phyloP scores from a whole-genome alignment of 92 coral and sea anemone species.

The Parazoanthus darwini region DNA sequence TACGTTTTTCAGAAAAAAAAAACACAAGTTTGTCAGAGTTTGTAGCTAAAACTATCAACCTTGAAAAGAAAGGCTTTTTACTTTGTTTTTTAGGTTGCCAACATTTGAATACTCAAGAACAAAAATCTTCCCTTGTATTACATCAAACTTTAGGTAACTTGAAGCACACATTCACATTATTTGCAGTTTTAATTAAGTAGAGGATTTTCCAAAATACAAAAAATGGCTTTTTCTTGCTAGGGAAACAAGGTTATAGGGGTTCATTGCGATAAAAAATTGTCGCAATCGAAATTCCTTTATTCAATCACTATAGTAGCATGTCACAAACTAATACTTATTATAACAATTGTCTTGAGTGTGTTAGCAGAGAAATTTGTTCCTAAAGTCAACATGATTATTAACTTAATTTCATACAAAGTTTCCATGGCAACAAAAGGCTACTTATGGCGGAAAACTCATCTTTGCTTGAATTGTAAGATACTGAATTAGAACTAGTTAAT shows the following conservation, averaged over 20 bases:
- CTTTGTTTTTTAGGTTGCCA: constrained; percentile 6
- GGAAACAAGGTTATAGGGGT: background rate
- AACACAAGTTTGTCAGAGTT: background rate
- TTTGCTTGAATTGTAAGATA: background rate
- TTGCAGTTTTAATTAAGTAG: background rate
- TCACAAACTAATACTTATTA: background rate
- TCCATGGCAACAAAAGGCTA: background rate
- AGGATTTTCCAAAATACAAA: constrained; percentile 2
- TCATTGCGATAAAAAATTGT: background rate
- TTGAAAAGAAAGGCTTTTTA: constrained; percentile 1
- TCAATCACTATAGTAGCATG: background rate
- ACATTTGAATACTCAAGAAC: background rate
- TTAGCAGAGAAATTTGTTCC: background rate
- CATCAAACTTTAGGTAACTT: background rate
- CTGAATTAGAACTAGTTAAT: background rate
- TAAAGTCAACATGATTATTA: background rate
- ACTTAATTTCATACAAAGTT: constrained; percentile 11
- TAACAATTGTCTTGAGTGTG: background rate
- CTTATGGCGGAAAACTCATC: background rate
- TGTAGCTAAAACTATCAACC: background rate
- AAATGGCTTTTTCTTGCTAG: constrained; percentile 8
- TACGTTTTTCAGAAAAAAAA: background rate
- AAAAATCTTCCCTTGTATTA: background rate
- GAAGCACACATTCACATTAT: background rate
- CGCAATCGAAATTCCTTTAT: constrained; percentile 4